These are phyloP conservation scores for Caenorhabditis uteleia DNA, from an alignment of 2,888 invertebrate species.

Conservation along the genomic window DNA sequence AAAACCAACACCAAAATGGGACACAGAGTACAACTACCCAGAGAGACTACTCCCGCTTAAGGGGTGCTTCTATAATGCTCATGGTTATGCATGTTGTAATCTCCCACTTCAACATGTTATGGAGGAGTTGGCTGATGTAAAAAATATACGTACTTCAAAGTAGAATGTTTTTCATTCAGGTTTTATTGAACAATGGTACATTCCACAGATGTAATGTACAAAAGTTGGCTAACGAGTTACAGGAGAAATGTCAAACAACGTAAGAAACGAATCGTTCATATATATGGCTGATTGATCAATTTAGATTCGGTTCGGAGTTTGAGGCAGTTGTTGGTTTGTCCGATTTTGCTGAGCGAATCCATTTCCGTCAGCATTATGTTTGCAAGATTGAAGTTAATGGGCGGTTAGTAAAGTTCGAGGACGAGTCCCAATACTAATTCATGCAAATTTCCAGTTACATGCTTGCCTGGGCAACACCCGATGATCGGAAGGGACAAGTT, in stretches of 20 bases:
- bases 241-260: constrained; percentile 16
- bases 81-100: constrained; percentile 36
- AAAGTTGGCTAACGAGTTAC: constrained; percentile 34
- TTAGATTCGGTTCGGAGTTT: constrained; percentile 29
- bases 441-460: constrained; percentile 19
- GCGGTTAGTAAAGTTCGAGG: constrained; percentile 15
- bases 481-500: constrained; percentile 5
- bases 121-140: constrained; percentile 33
- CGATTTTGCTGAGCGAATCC: constrained; percentile 36
- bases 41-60: constrained; percentile 27
- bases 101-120: constrained; percentile 16
- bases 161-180: constrained; percentile 8
- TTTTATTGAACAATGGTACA: constrained; percentile 23
- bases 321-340: constrained; percentile 34
- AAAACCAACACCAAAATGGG: constrained; percentile 21
- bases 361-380: constrained; percentile 35
- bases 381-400: constrained; percentile 42
- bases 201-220: constrained; percentile 41
- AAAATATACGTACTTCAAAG: no score
- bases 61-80: constrained; percentile 38
- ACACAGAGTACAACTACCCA: constrained; percentile 34
- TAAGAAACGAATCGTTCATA: constrained; percentile 3
- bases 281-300: background rate
- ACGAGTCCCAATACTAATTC: background rate
- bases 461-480: constrained; percentile 30